Evolutionary conservation across 2,113 vertebrate genomes (phyloP).

Genomic region (Antigone vipio): DNA sequence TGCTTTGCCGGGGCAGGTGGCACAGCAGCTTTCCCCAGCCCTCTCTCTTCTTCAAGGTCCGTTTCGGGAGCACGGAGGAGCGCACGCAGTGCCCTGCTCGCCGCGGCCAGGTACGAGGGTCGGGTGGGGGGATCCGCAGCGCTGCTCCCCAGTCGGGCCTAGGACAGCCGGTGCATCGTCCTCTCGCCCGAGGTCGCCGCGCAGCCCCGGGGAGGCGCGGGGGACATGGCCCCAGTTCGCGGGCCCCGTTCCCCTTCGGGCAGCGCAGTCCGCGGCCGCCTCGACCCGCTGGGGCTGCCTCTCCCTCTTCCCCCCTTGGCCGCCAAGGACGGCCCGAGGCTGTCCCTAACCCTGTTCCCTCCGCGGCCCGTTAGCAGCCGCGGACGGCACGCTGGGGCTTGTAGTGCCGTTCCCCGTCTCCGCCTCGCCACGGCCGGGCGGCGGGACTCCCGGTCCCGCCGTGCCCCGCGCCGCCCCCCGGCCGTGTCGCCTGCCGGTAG

Average conservation of each 20-base stretch:
- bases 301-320: too few species aligned
- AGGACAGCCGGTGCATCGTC: background rate
- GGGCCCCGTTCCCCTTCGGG: background rate
- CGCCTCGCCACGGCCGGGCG: fast-evolving
- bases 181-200: background rate
- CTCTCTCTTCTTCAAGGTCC: background rate
- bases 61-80: background rate
- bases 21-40: too few species aligned
- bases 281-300: background rate
- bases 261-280: background rate
- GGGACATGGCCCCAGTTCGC: too few species aligned
- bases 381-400: background rate
- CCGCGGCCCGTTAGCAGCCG: background rate
- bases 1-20: too few species aligned
- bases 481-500: background rate
- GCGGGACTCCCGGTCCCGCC: background rate
- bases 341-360: background rate
- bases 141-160: background rate
- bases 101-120: background rate
- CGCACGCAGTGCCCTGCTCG: background rate
- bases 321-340: background rate
- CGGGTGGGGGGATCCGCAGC: background rate
- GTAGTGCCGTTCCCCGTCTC: background rate
- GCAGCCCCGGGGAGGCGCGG: too few species aligned
- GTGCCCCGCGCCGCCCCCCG: background rate